Evolutionary conservation across 2,797 vertebrate species (phyloP).

Genomic region (Amniataba percoides): DNA sequence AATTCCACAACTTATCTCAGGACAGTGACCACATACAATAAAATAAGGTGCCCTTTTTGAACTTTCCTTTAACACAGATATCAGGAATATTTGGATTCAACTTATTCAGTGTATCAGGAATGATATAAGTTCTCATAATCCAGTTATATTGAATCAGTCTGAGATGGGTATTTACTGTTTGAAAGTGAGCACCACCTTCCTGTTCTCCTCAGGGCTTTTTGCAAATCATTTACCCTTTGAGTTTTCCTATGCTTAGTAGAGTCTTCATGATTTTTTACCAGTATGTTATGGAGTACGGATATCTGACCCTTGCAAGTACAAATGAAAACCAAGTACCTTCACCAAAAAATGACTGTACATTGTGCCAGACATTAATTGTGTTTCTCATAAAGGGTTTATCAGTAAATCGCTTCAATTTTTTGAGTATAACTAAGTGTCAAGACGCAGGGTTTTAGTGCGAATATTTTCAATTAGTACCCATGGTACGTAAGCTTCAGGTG

Average conservation of each 20-base stretch:
- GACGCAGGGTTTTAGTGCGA: no score
- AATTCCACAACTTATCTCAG: background rate
- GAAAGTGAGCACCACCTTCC: background rate
- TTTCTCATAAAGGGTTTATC: no score
- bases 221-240: background rate
- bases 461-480: no score
- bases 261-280: background rate
- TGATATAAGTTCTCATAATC: background rate
- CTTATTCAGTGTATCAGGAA: background rate
- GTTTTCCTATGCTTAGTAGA: background rate
- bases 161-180: no score
- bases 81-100: constrained; percentile 12
- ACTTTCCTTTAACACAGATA: background rate
- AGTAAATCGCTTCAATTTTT: background rate
- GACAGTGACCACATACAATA: background rate
- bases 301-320: background rate
- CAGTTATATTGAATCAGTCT: no score
- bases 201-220: background rate
- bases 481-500: no score
- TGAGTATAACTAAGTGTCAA: background rate
- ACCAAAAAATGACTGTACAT: background rate
- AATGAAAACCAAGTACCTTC: background rate
- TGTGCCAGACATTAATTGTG: background rate
- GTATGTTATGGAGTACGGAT: background rate
- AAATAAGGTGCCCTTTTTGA: background rate